Evolutionary conservation across 1,140 invertebrate genomes (phyloP).

Genomic region (Aplysia californica): DNA sequence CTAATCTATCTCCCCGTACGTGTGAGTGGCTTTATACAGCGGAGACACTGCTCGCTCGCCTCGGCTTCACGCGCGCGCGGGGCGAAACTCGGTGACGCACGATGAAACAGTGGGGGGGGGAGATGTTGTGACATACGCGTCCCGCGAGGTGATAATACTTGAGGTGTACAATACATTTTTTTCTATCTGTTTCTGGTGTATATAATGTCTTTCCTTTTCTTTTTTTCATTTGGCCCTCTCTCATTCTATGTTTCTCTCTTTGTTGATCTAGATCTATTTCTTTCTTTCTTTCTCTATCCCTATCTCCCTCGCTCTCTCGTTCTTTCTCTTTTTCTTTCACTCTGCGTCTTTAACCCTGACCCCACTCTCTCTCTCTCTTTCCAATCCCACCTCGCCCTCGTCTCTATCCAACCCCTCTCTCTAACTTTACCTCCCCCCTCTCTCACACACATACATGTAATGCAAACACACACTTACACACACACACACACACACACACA

Average conservation of each 20-base stretch:
- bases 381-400: background rate
- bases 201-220: too few relatives aligned
- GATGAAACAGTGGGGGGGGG: background rate
- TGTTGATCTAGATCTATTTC: background rate
- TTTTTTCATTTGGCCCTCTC: too few relatives aligned
- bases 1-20: too few relatives aligned
- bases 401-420: background rate
- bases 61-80: background rate
- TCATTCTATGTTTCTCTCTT: background rate
- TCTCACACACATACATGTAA: background rate
- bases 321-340: background rate
- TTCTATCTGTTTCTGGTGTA: too few relatives aligned
- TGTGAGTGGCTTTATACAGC: too few relatives aligned
- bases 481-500: too few relatives aligned
- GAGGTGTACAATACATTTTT: background rate
- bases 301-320: background rate
- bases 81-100: background rate
- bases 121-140: background rate
- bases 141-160: background rate
- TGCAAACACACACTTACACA: background rate
- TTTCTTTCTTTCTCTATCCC: background rate
- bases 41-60: too few relatives aligned
- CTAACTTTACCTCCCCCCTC: background rate
- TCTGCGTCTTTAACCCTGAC: background rate
- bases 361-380: background rate